Conservation (phyloP, 2,888 invertebrate species). For the Caenorhabditis auriculariae region DNA sequence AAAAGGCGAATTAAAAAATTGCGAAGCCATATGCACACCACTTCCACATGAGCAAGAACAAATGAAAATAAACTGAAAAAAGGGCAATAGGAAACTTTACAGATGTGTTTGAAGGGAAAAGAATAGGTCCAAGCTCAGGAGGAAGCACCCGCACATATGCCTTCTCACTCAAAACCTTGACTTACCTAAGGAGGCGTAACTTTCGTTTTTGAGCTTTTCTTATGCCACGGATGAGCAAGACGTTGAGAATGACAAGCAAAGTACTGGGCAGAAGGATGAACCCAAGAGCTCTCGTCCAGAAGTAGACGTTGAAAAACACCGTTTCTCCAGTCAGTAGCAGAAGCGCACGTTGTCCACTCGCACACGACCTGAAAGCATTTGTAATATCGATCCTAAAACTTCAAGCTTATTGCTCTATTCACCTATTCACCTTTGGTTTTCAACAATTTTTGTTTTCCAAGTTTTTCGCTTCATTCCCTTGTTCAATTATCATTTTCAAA, state of each 20-base stretch:
- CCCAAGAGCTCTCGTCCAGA: slow-evolving; percentile 82
- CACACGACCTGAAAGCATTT: slow-evolving; percentile 54
- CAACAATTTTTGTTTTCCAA: too few relatives aligned
- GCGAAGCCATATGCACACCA: too few relatives aligned
- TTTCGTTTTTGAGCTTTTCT: slow-evolving; percentile 79
- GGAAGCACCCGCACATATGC: neutral
- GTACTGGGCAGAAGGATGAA: slow-evolving; percentile 89
- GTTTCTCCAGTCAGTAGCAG: slow-evolving; percentile 65
- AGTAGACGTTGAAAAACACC: slow-evolving; percentile 75
- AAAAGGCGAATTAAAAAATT: neutral
- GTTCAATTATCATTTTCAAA: too few relatives aligned
- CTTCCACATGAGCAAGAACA: too few relatives aligned
- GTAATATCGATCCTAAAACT: too few relatives aligned
- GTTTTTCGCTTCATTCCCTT: too few relatives aligned
- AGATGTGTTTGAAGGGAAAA: neutral
- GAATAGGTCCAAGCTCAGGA: neutral
- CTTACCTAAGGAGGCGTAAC: slow-evolving; percentile 73
- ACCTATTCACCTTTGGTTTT: too few relatives aligned
- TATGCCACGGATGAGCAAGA: slow-evolving; percentile 82
- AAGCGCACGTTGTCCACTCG: slow-evolving; percentile 43
- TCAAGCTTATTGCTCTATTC: too few relatives aligned
- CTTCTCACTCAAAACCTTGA: neutral
- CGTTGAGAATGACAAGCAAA: slow-evolving; percentile 83
- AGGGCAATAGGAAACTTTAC: neutral
- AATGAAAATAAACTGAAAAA: too few relatives aligned